Evolutionary conservation across 92 coral and sea anemone species (phyloP).

Genomic region (Epizoanthus rinbou): DNA sequence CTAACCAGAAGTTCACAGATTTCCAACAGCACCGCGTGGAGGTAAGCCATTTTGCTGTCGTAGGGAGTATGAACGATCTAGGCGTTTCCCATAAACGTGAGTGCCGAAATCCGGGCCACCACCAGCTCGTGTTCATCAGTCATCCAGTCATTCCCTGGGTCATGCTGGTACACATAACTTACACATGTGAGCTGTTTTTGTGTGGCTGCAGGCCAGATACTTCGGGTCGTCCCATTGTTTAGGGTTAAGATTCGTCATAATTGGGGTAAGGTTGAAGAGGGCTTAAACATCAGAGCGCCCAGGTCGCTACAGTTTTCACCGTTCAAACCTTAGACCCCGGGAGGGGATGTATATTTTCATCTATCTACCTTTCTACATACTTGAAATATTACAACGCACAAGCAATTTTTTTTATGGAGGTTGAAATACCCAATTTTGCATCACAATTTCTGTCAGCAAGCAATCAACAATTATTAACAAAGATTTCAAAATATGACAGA

Average conservation of each 20-base stretch:
- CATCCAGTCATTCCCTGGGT: constrained; percentile 45
- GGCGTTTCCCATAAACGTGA: constrained; percentile 46
- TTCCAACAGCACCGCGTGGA: constrained; percentile 53
- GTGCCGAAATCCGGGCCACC: constrained; percentile 47
- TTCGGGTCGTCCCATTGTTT: constrained; percentile 46
- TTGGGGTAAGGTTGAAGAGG: constrained; percentile 50
- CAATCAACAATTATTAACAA: background rate
- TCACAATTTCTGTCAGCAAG: background rate
- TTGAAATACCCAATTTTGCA: constrained; percentile 50
- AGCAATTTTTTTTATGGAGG: constrained; percentile 27
- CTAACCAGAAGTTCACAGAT: constrained; percentile 44
- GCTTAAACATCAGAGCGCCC: constrained; percentile 50
- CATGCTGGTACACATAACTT: constrained; percentile 30
- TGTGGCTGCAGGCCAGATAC: constrained; percentile 50
- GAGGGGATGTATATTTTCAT: constrained; percentile 34
- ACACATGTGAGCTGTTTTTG: constrained; percentile 44
- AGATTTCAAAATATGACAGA: constrained; percentile 2
- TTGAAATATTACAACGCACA: background rate
- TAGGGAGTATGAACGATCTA: constrained; percentile 44
- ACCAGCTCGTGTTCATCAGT: constrained; percentile 31
- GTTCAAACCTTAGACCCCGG: constrained; percentile 53
- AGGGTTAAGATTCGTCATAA: constrained; percentile 52
- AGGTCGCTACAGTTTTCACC: constrained; percentile 51
- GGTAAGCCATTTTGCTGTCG: constrained; percentile 50
- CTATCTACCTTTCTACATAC: background rate